Percentiles rank a stretch among this genome's conserved stretches.
phyloP scores from a whole-genome alignment of 1,140 invertebrate species.

The Bombus consobrinus region DNA sequence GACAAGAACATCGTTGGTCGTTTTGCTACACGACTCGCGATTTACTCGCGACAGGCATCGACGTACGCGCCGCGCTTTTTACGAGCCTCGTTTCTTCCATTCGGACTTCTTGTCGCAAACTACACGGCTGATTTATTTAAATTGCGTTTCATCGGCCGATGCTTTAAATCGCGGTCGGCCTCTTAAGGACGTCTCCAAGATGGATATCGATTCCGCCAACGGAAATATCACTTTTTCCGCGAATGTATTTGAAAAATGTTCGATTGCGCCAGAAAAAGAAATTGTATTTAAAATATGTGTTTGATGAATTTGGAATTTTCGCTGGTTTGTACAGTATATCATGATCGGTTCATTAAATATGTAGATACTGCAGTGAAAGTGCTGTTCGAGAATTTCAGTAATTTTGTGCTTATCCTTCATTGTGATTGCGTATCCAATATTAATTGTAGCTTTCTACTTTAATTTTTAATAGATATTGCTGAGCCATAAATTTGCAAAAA shows the following conservation, averaged over 20 bases:
- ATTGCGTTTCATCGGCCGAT: slow-evolving; percentile 12
- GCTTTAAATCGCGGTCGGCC: slow-evolving; percentile 24
- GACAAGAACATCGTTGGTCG: slow-evolving; percentile 31
- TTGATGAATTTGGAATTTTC: no score
- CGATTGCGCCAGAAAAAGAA: no score
- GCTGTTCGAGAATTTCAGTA: no score
- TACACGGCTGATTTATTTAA: slow-evolving; percentile 28
- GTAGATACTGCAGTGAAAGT: no score
- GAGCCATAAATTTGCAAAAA: no score
- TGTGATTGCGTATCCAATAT: no score
- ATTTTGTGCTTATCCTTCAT: no score
- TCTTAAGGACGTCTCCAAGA: background rate
- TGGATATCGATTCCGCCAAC: background rate
- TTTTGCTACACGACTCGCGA: slow-evolving; percentile 37
- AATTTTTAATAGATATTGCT: no score
- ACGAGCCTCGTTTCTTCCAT: slow-evolving; percentile 18
- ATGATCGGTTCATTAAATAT: no score
- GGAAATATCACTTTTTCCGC: background rate
- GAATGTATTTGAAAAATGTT: background rate
- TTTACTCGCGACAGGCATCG: slow-evolving; percentile 27
- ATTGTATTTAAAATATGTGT: no score
- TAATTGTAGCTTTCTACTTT: no score
- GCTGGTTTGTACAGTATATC: no score
- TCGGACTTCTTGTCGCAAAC: slow-evolving; percentile 10
- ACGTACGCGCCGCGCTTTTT: slow-evolving; percentile 30